Percentiles rank a stretch among this genome's conserved stretches.
These are phyloP conservation scores for Natator depressus DNA, from an alignment of 2,113 vertebrate species.

Conservation along the genomic window DNA sequence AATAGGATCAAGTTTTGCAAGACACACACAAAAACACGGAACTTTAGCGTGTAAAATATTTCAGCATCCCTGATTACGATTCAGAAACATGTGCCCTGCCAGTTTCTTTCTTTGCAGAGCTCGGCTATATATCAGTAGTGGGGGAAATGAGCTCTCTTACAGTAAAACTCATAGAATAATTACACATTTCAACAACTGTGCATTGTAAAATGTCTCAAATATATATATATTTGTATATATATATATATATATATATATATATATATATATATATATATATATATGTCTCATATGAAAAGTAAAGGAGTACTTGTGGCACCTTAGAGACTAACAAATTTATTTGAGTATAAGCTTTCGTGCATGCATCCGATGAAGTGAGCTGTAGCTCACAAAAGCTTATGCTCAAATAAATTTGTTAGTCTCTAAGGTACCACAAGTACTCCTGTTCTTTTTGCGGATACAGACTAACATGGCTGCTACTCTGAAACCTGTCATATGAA, in stretches of 20 bases:
- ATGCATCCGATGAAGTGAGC: too few species aligned
- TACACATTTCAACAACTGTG: slow-evolving; percentile 8
- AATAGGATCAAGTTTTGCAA: slow-evolving; percentile 44
- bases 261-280: neutral
- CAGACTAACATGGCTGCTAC: too few species aligned
- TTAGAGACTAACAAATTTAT: too few species aligned
- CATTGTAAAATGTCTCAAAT: neutral
- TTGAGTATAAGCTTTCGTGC: too few species aligned
- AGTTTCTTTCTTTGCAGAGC: neutral
- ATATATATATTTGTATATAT: too few species aligned
- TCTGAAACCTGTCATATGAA: neutral
- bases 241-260: neutral
- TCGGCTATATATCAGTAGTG: neutral
- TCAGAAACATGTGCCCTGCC: neutral
- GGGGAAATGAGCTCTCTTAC: neutral
- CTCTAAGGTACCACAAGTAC: too few species aligned
- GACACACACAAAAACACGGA: slow-evolving; percentile 35
- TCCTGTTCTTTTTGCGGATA: too few species aligned
- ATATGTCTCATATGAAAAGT: slow-evolving; percentile 33
- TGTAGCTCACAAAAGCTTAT: too few species aligned
- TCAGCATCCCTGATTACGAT: slow-evolving; percentile 28
- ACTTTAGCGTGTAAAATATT: slow-evolving; percentile 26
- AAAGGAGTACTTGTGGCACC: neutral
- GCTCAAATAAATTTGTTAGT: too few species aligned
- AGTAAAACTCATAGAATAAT: slow-evolving; percentile 22